phyloP scores from a whole-genome alignment of 2,113 vertebrate genomes.

The Grammomys dolichurus region DNA sequence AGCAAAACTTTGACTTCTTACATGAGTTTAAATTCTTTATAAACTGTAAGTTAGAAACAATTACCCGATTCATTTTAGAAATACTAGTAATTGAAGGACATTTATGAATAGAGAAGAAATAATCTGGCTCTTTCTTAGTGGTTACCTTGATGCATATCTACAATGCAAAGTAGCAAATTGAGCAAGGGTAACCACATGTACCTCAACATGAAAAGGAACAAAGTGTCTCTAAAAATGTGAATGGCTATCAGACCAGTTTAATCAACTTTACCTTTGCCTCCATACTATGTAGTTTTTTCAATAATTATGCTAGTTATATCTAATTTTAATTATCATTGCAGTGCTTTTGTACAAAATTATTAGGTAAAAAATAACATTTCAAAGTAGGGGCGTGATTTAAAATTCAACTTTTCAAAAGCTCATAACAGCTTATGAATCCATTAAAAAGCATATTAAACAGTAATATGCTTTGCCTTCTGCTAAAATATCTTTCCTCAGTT shows the following conservation, averaged over 20 bases:
- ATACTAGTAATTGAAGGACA: too few species aligned
- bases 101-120: too few species aligned
- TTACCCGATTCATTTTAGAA: too few species aligned
- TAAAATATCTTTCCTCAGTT: not conserved
- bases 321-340: not conserved
- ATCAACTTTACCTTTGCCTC: constrained; percentile 28
- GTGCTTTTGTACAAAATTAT: not conserved
- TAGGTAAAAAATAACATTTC: constrained; percentile 41
- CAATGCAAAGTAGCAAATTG: not conserved
- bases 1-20: too few species aligned
- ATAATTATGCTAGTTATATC: not conserved
- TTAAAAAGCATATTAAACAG: not conserved
- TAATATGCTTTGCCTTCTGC: not conserved
- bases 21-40: too few species aligned
- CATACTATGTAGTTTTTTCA: constrained; percentile 4
- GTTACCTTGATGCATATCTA: not conserved
- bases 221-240: constrained; percentile 33
- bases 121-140: not conserved
- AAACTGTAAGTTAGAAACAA: too few species aligned
- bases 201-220: not conserved
- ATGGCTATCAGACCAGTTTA: constrained; percentile 28
- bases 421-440: not conserved
- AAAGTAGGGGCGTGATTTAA: not conserved
- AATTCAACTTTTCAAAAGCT: not conserved
- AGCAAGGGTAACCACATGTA: not conserved